phyloP scores from a whole-genome alignment of 1,140 invertebrate species.

The Grapholita molesta region DNA sequence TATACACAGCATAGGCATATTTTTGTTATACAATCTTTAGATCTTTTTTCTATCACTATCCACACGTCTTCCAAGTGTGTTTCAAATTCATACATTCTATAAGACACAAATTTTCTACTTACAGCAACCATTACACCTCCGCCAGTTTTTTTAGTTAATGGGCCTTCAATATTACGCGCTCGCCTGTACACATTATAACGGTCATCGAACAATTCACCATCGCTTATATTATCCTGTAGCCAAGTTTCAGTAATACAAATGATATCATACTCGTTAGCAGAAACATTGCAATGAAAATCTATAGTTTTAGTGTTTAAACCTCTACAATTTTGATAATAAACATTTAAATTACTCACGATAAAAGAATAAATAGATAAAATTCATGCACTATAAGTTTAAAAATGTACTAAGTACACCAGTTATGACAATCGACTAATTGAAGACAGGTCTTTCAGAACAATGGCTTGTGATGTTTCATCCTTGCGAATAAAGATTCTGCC shows the following conservation, averaged over 20 bases:
- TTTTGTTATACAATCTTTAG: not conserved
- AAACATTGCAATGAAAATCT: not conserved
- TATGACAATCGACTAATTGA: no score
- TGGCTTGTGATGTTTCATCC: conserved; percentile 21
- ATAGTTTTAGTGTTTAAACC: not conserved
- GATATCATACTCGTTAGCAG: not conserved
- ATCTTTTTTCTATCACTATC: not conserved
- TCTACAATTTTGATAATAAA: not conserved
- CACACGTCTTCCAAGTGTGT: not conserved
- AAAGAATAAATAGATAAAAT: not conserved
- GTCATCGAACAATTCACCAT: not conserved
- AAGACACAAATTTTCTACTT: not conserved
- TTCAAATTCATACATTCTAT: not conserved
- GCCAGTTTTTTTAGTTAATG: not conserved
- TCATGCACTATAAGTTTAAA: no score
- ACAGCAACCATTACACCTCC: not conserved
- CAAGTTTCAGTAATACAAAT: not conserved
- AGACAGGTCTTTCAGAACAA: conserved; percentile 18
- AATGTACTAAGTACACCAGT: no score
- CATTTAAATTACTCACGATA: not conserved
- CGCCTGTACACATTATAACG: not conserved
- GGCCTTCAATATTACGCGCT: not conserved
- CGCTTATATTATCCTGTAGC: not conserved
- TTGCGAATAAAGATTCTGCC: conserved; percentile 34
- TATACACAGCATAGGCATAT: not conserved